Evolutionary conservation across 1,140 invertebrate genomes (phyloP).

Genomic region (Agrilus planipennis): DNA sequence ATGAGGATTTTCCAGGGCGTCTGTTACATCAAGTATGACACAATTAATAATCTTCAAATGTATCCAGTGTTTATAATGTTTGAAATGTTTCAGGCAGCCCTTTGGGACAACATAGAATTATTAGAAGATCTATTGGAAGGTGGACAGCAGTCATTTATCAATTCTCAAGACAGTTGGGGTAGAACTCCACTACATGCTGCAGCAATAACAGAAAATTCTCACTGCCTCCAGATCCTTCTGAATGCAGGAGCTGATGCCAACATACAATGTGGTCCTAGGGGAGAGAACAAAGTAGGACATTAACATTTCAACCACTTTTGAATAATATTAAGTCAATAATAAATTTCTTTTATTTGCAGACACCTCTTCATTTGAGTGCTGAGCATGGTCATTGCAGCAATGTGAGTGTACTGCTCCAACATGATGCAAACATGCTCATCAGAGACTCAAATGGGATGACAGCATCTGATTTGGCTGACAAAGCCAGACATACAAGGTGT

Average conservation of each 20-base stretch:
- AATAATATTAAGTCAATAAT: slow-evolving; percentile 5
- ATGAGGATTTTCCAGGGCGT: slow-evolving; percentile 69
- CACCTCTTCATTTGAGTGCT: slow-evolving; percentile 67
- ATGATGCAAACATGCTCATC: slow-evolving; percentile 52
- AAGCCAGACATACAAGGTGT: slow-evolving; percentile 53
- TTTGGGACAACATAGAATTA: slow-evolving; percentile 85
- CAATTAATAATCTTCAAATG: neutral
- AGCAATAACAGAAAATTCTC: slow-evolving; percentile 73
- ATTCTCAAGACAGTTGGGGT: slow-evolving; percentile 66
- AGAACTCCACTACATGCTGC: slow-evolving; percentile 75
- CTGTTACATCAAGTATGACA: slow-evolving; percentile 58
- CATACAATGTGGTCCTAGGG: slow-evolving; percentile 51
- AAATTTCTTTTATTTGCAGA: slow-evolving; percentile 37
- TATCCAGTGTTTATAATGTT: neutral
- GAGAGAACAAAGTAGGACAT: slow-evolving; percentile 41
- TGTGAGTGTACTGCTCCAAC: slow-evolving; percentile 51
- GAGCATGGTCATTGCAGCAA: slow-evolving; percentile 68
- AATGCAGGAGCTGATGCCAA: slow-evolving; percentile 63
- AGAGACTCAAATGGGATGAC: slow-evolving; percentile 56
- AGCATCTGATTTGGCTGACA: slow-evolving; percentile 63
- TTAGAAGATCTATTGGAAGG: slow-evolving; percentile 69
- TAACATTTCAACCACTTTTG: slow-evolving; percentile 4
- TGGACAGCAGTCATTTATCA: slow-evolving; percentile 52
- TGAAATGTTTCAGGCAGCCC: slow-evolving; percentile 51
- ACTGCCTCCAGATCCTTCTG: slow-evolving; percentile 62